These are phyloP conservation scores for Vulpes lagopus DNA, from an alignment of 2,113 vertebrate genomes.

Conservation along the genomic window DNA sequence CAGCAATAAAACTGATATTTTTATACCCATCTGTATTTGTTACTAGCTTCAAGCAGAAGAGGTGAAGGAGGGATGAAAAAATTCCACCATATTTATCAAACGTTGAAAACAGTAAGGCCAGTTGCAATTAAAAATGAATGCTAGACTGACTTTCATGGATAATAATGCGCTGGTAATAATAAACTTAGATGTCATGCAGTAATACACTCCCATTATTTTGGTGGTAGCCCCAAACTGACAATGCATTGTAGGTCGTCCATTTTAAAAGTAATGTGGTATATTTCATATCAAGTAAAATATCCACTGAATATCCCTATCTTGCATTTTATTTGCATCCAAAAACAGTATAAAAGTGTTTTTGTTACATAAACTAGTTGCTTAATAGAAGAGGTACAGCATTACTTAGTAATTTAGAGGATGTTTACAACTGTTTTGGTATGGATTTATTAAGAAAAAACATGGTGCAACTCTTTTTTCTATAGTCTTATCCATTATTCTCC, in stretches of 20 bases:
- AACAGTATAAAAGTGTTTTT: not conserved
- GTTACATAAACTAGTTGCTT: not conserved
- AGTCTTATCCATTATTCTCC: not conserved
- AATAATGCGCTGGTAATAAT: slow-evolving; percentile 20
- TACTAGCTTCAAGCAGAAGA: not conserved
- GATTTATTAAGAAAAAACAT: slow-evolving; percentile 1
- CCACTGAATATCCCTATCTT: not conserved
- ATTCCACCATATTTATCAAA: not conserved
- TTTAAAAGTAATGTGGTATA: not conserved
- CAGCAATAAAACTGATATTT: not conserved
- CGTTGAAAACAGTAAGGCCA: not conserved
- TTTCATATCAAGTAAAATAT: not conserved
- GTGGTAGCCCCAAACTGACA: slow-evolving; percentile 2
- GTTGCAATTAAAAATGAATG: slow-evolving; percentile 50
- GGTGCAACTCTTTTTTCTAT: not conserved
- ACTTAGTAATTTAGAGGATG: not conserved
- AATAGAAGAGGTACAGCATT: not conserved
- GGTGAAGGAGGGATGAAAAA: not conserved
- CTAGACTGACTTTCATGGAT: not conserved
- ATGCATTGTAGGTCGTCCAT: not conserved
- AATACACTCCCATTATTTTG: slow-evolving; percentile 1
- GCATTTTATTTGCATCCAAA: slow-evolving; percentile 17
- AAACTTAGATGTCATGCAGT: not conserved
- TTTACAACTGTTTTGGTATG: not conserved
- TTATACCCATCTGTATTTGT: slow-evolving; percentile 14